Evolutionary conservation across 1,140 invertebrate genomes (phyloP).

Genomic region (Nasonia vitripennis): DNA sequence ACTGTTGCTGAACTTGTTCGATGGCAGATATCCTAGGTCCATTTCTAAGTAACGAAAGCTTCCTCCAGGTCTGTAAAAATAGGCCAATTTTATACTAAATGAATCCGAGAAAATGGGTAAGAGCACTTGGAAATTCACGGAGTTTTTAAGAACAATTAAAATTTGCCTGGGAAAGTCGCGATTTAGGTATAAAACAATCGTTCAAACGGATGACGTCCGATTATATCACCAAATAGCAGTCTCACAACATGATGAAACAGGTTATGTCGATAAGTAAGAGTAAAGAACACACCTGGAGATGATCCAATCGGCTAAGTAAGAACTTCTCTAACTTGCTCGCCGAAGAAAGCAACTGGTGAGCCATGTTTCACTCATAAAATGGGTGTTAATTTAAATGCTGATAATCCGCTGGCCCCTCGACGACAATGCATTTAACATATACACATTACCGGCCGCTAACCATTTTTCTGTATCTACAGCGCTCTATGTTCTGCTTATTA

Average conservation of each 20-base stretch:
- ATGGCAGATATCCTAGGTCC: constrained; percentile 60
- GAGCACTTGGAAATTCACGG: background rate
- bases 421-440: background rate
- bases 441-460: constrained; percentile 52
- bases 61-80: constrained; percentile 61
- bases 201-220: background rate
- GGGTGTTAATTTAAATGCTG: constrained; percentile 46
- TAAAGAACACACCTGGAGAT: constrained; percentile 63
- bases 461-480: constrained; percentile 31
- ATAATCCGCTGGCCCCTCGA: constrained; percentile 32
- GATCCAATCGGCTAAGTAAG: constrained; percentile 64
- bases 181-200: background rate
- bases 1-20: constrained; percentile 74
- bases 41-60: constrained; percentile 64
- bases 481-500: background rate
- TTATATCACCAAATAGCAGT: constrained; percentile 51
- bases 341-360: constrained; percentile 67
- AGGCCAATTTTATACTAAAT: background rate
- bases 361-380: constrained; percentile 64
- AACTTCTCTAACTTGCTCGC: constrained; percentile 67
- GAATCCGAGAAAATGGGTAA: background rate
- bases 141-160: background rate
- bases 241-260: constrained; percentile 56
- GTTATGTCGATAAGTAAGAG: constrained; percentile 61
- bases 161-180: background rate